Percentiles rank a stretch among this genome's conserved stretches.
phyloP scores from a whole-genome alignment of 30 jellyfish, hydroid and myxozoan genomes.

The Cassiopea xamachana region DNA sequence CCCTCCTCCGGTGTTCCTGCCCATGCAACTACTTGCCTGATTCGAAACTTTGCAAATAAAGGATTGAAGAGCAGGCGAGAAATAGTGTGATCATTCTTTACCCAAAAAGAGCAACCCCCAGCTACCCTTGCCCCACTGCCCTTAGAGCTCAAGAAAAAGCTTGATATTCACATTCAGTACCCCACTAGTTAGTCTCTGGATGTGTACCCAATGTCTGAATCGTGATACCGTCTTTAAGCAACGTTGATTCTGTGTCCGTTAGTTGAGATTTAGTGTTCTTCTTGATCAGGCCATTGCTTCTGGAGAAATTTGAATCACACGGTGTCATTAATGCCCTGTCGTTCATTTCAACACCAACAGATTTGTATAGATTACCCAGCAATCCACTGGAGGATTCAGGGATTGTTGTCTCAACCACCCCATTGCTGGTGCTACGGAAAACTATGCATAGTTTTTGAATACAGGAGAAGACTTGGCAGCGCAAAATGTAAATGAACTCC shows the following conservation, averaged over 20 bases:
- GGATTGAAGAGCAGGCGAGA: no score
- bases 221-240: neutral
- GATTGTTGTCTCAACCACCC: slow-evolving; percentile 1
- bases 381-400: slow-evolving; percentile 5
- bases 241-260: neutral
- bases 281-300: neutral
- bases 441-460: slow-evolving; percentile 2
- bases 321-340: slow-evolving; percentile 15
- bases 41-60: no score
- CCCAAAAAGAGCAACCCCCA: no score
- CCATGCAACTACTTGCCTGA: no score
- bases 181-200: no score
- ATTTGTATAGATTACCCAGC: slow-evolving; percentile 2
- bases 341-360: slow-evolving; percentile 14
- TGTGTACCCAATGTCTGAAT: no score
- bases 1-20: no score
- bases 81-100: no score
- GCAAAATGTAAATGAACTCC: slow-evolving; percentile 46
- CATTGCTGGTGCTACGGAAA: slow-evolving; percentile 16
- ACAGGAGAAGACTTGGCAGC: slow-evolving; percentile 38
- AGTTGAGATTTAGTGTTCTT: neutral
- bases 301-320: neutral
- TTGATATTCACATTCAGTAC: no score
- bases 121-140: no score
- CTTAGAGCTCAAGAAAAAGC: no score